Base-by-base conservation (phyloP, 2,888 invertebrate species). In the Yponomeuta cagnagella region DNA sequence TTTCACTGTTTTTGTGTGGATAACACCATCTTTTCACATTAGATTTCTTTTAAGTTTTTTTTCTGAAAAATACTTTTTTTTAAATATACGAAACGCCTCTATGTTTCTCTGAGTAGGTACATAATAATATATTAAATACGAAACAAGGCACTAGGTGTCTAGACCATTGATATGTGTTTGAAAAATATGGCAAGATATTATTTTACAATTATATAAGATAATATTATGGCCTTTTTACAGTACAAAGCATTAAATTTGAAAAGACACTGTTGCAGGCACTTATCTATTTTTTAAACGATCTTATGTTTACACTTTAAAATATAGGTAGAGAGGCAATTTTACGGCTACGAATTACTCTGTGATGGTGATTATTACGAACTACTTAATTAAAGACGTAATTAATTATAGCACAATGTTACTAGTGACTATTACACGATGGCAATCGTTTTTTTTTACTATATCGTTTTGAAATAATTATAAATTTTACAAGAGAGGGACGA, bases 361-460 rank as follows among this genome's bases (percentile, higher is more conserved):
- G 64, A 58, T 58, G 9, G 4, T 67, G 63, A 52, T 68, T 64
- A 48, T 58, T 33, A 23, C 68, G 64, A 64, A 58, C n/a, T 30
- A 63, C 68, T 68, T 68, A 71, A 63, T 43, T 71, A 63, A 15
- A 23, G 30, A 52, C 68, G 52, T 48, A 63, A 30, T 37, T 78
- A 79, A 81, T 80, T 81, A 76, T 81, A 84, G 81, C 80, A 80
- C 80, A 83, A 85, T 81, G 81, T 75, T 70, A 78, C 87, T 89
- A 89, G 81, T 89, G 89, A 89, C 89, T 89, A 88, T 86, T 63
- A 75, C 75, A 79, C 76, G 80, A 88, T 89, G 89, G 88, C 89
- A 85, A 87, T 82, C 79, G 76, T 75, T 75, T 15, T 33, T 9
- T 68, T 23, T 48, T 10, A 48, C 23, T 68, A 68, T 67, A 43